These are phyloP conservation scores for Tetranychus truncatus DNA, from an alignment of 2,888 invertebrate genomes.

Conservation along the genomic window DNA sequence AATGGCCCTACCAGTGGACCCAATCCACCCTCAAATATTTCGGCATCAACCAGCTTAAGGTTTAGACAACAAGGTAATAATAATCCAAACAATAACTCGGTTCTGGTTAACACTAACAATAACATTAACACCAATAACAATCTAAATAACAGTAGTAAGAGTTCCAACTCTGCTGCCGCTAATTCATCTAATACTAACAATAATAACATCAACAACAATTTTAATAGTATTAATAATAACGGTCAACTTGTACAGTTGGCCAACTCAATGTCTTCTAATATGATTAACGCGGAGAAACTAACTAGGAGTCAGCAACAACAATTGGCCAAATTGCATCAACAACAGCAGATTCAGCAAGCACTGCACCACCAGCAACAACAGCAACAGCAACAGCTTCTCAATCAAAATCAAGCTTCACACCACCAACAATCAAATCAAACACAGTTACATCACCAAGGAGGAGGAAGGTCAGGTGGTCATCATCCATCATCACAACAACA, in stretches of 20 bases:
- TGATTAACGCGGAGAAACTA: too few species aligned
- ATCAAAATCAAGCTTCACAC: not conserved
- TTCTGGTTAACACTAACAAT: not conserved
- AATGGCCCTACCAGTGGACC: conserved; percentile 1
- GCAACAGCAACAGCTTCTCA: not conserved
- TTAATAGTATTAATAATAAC: not conserved
- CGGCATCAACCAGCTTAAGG: not conserved
- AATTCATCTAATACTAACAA: not conserved
- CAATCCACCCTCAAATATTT: not conserved
- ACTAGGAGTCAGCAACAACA: not conserved
- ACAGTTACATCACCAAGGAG: not conserved
- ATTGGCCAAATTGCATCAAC: not conserved
- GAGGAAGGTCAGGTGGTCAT: not conserved
- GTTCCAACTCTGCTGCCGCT: too few species aligned
- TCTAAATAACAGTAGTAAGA: not conserved
- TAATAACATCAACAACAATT: not conserved
- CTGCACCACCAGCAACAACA: not conserved
- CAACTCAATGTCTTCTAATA: too few species aligned
- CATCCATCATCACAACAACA: not conserved
- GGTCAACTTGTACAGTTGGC: not conserved
- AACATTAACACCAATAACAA: not conserved
- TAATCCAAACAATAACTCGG: not conserved
- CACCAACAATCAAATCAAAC: not conserved
- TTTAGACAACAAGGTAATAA: not conserved
- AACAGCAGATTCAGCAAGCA: not conserved